phyloP scores from a whole-genome alignment of 2,888 invertebrate species.

The Temnothorax rugatulus region DNA sequence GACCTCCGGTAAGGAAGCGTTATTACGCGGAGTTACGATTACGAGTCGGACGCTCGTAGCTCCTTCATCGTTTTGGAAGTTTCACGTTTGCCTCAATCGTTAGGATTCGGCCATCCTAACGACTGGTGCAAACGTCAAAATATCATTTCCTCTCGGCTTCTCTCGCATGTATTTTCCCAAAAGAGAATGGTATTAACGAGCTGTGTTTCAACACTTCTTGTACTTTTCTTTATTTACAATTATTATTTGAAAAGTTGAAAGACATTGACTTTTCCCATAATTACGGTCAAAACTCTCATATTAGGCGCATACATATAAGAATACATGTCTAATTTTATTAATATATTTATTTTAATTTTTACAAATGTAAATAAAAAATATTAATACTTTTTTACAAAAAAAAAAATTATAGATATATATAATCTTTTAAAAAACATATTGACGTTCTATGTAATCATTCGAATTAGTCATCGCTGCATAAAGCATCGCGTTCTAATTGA shows the following conservation, averaged over 20 bases:
- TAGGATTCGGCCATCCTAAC: constrained; percentile 27
- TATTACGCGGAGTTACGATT: constrained; percentile 73
- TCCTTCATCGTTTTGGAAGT: constrained; percentile 66
- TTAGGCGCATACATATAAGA: neutral
- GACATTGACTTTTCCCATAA: neutral
- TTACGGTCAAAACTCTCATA: neutral
- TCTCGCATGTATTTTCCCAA: neutral
- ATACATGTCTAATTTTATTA: neutral
- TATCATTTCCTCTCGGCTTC: neutral
- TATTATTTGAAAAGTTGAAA: neutral
- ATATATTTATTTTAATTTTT: neutral
- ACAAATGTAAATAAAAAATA: neutral
- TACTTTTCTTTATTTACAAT: neutral
- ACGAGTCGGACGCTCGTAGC: constrained; percentile 64
- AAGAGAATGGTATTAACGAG: neutral
- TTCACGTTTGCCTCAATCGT: constrained; percentile 42
- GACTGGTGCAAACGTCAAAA: constrained; percentile 14
- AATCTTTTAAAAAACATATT: neutral
- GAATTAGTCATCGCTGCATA: neutral
- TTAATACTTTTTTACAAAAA: neutral
- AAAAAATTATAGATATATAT: neutral
- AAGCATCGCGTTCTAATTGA: constrained; percentile 3
- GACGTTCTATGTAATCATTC: neutral
- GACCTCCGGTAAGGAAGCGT: constrained; percentile 60
- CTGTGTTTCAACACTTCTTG: neutral